Base-by-base conservation (phyloP, 1,140 invertebrate species). In the Muscidifurax raptorellus region DNA sequence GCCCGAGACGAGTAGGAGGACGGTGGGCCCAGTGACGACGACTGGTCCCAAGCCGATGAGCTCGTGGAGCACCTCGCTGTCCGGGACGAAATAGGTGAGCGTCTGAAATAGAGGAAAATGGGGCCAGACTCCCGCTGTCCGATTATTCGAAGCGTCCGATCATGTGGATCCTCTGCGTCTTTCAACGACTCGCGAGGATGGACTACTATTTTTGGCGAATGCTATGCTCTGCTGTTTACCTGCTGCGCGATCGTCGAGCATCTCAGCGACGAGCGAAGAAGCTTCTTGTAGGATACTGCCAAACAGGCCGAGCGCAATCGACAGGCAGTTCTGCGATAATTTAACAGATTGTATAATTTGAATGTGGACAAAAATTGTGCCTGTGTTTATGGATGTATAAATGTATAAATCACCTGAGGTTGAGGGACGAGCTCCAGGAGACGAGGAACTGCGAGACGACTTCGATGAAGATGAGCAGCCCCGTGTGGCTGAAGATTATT, bases 261-360 rank as follows among this genome's bases (percentile, higher is more conserved):
- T 80, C 86, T 72, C 13, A 89, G 76, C 22, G 89, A 90, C 18
- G 88, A 88, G 4, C 83, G 80, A 27, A 90, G 67, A 0, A 89
- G 66, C 69, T 88, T 89, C 74, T 86, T 88, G 77, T 89, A 90
- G 13, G 86, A 86, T 0, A 89, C 75, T 28, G 89, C 83, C 0
- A 90, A 66, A 80, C 86, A 89, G n/a, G 87, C 89, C 44, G 89
- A 88, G 75, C 88, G 81, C 15, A 89, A 67, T 67, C 88, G 82
- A 32, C 84, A 87, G 22, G 89, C 87, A 59, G 89, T 89, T 81
- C 89, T 88, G 59, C 27, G 15, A 22, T 77, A 77, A 52, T 25
- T 77, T 27, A 52, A 52, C 47, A 27, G 13, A 52, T 47, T 32
- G 6, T 15, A 32, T 25, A 15, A 52, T 28, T 71, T 22, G 36